Percentiles rank a stretch among this genome's conserved stretches.
Evolutionary conservation across 2,888 invertebrate genomes (phyloP).

Genomic region (Lithophane leautieri): DNA sequence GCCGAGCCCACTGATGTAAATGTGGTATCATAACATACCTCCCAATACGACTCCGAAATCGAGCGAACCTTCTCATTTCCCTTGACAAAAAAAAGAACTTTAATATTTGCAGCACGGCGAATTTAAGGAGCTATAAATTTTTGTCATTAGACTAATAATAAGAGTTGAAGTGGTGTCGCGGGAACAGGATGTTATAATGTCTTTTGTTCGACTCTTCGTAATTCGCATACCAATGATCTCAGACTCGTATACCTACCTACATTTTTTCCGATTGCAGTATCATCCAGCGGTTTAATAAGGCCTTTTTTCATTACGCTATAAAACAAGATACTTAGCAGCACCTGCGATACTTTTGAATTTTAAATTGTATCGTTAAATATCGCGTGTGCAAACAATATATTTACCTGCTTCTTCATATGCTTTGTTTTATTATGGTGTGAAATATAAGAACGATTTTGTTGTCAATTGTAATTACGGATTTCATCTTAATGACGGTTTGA

Average conservation of each 20-base stretch:
- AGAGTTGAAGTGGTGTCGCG: slow-evolving; percentile 83
- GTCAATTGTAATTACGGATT: slow-evolving; percentile 58
- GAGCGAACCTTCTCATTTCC: slow-evolving; percentile 71
- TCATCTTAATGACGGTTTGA: slow-evolving; percentile 48
- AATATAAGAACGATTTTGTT: slow-evolving; percentile 61
- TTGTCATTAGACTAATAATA: slow-evolving; percentile 90
- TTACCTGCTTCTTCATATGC: slow-evolving; percentile 63
- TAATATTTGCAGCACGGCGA: slow-evolving; percentile 88
- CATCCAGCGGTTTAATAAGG: slow-evolving; percentile 73
- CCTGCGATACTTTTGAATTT: slow-evolving; percentile 72
- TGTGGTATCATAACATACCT: slow-evolving; percentile 69
- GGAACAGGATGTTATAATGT: slow-evolving; percentile 89
- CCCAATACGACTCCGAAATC: slow-evolving; percentile 69
- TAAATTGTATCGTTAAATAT: slow-evolving; percentile 72
- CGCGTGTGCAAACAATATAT: slow-evolving; percentile 71
- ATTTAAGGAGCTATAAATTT: slow-evolving; percentile 89
- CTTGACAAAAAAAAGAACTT: slow-evolving; percentile 74
- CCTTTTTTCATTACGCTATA: slow-evolving; percentile 76
- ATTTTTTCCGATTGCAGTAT: slow-evolving; percentile 77
- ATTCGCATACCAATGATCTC: slow-evolving; percentile 88
- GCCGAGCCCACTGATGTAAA: slow-evolving; percentile 68
- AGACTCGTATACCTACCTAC: slow-evolving; percentile 74
- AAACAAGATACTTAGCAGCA: slow-evolving; percentile 76
- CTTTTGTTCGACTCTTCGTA: slow-evolving; percentile 87
- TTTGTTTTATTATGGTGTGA: slow-evolving; percentile 63